A percentile compares a stretch with the other conserved stretches of the same genome.
Conservation (phyloP, 2,888 invertebrate genomes). For the Phortica okadai region DNA sequence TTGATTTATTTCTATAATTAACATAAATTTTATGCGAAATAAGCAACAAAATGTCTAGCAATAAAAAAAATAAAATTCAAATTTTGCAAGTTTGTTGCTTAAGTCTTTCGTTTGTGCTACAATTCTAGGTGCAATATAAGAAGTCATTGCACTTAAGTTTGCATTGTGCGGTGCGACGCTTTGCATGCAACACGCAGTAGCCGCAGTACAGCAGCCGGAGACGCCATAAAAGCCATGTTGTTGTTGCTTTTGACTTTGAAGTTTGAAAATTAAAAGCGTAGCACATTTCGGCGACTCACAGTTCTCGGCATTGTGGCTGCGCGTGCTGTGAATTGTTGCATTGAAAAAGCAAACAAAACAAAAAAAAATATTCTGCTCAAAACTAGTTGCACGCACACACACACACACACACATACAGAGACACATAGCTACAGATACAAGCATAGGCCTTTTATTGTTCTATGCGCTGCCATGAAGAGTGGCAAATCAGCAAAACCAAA, state of each 20-base stretch:
- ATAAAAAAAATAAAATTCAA: neutral
- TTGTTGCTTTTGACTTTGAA: constrained; percentile 14
- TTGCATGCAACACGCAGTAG: constrained; percentile 21
- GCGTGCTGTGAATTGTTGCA: neutral
- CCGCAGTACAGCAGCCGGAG: neutral
- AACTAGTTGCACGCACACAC: constrained; percentile 12
- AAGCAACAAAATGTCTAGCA: neutral
- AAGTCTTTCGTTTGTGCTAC: constrained; percentile 49
- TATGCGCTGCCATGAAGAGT: neutral
- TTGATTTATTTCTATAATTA: neutral
- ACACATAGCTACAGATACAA: neutral
- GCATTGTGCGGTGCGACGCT: neutral
- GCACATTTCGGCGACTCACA: constrained; percentile 5
- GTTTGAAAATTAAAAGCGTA: constrained; percentile 9
- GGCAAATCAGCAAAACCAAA: neutral
- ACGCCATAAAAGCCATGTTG: neutral
- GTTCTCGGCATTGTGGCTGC: too few species aligned
- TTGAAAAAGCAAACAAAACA: neutral
- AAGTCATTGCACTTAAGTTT: constrained; percentile 20
- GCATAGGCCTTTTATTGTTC: constrained; percentile 17
- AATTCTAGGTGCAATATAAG: neutral
- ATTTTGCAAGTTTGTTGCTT: constrained; percentile 49
- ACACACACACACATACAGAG: too few species aligned
- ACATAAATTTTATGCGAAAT: constrained; percentile 17
- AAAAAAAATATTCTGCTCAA: constrained; percentile 21